These are phyloP conservation scores for Bolinopsis microptera DNA, from an alignment of 37 sponge, comb jelly and placozoan species.

Conservation along the genomic window DNA sequence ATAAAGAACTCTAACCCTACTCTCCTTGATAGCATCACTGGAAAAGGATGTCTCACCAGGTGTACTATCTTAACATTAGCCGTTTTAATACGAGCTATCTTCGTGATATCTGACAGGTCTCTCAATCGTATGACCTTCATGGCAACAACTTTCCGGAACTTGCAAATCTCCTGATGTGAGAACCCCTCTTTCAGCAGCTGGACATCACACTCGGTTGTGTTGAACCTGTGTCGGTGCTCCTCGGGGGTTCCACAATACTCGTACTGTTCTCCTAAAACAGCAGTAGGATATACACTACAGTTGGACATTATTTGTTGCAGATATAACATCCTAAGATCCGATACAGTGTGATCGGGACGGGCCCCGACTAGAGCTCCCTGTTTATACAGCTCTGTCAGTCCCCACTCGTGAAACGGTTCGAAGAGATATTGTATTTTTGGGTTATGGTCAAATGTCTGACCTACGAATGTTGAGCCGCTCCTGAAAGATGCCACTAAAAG, in stretches of 20 bases:
- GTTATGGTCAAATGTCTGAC: not conserved
- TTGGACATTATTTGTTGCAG: slow-evolving; percentile 12
- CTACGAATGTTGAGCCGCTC: not conserved
- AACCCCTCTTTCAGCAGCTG: too few species aligned
- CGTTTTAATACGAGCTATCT: not conserved
- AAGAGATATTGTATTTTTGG: not conserved
- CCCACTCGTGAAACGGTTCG: not conserved
- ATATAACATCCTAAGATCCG: not conserved
- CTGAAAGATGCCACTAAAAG: not conserved
- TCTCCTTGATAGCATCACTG: not conserved
- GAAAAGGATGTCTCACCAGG: not conserved
- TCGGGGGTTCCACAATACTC: not conserved
- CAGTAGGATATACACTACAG: not conserved
- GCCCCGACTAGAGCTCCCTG: not conserved
- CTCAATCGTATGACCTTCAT: not conserved
- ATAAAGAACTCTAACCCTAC: not conserved
- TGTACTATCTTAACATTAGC: not conserved
- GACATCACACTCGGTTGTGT: not conserved
- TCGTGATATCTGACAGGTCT: not conserved
- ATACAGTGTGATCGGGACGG: not conserved
- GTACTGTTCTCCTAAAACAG: not conserved
- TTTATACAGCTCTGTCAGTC: not conserved
- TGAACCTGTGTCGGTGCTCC: not conserved
- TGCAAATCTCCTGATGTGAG: not conserved
- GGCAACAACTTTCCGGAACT: not conserved